These are phyloP conservation scores for Drosophila mulleri DNA, from an alignment of 2,888 invertebrate genomes.

Conservation along the genomic window DNA sequence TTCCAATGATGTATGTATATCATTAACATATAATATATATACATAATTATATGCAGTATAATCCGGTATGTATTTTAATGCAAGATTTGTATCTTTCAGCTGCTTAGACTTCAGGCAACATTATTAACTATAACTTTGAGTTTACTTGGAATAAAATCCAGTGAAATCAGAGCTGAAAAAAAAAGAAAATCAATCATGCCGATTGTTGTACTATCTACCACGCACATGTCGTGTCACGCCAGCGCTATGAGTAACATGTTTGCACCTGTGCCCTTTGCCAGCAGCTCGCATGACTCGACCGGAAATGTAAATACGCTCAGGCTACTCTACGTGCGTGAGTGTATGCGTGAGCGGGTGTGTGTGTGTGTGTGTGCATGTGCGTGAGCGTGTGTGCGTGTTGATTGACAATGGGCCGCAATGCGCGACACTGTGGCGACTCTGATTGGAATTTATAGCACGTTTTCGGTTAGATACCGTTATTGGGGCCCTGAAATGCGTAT, in stretches of 20 bases:
- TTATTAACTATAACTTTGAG: too few relatives aligned
- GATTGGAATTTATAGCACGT: slow-evolving; percentile 77
- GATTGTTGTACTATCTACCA: neutral
- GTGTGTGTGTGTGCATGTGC: slow-evolving; percentile 28
- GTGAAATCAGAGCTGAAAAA: too few relatives aligned
- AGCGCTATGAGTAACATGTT: slow-evolving; percentile 15
- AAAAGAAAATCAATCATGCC: neutral
- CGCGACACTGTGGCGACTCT: slow-evolving; percentile 48
- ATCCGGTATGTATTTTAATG: too few relatives aligned
- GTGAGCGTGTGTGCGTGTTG: slow-evolving; percentile 38
- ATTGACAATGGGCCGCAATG: slow-evolving; percentile 60
- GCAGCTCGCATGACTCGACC: slow-evolving; percentile 54
- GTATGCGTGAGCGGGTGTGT: slow-evolving; percentile 2
- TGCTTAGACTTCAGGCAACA: too few relatives aligned
- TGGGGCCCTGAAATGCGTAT: slow-evolving; percentile 38
- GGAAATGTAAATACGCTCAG: slow-evolving; percentile 58
- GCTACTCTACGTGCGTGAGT: slow-evolving; percentile 23
- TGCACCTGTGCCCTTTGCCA: slow-evolving; percentile 39
- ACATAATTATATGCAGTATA: too few relatives aligned
- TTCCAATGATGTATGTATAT: too few relatives aligned
- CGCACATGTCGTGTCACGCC: slow-evolving; percentile 26
- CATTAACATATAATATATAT: too few relatives aligned
- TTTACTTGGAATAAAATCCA: too few relatives aligned
- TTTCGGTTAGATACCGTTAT: slow-evolving; percentile 55
- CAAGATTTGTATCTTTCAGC: too few relatives aligned